phyloP scores from a whole-genome alignment of 92 coral and sea anemone species.

The Porites divaricata region DNA sequence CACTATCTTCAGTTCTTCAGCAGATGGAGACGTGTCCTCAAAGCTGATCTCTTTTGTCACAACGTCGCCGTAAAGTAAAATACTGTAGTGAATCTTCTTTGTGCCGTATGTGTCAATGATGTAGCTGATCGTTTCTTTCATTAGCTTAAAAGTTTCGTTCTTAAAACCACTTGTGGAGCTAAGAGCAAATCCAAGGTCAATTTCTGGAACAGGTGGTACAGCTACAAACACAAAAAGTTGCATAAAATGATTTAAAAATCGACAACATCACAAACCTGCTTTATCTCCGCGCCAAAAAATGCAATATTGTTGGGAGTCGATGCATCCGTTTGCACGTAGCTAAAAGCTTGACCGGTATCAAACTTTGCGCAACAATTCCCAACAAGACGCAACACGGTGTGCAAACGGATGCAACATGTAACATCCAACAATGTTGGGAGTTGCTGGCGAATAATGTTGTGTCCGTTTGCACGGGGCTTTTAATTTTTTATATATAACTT shows the following conservation, averaged over 20 bases:
- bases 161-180: constrained; percentile 69
- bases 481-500: no score
- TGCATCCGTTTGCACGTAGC: no score
- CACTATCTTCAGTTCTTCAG: constrained; percentile 52
- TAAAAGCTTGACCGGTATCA: no score
- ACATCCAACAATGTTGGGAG: no score
- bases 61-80: constrained; percentile 66
- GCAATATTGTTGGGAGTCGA: no score
- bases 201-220: constrained; percentile 44
- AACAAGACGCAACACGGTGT: no score
- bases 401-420: no score
- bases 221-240: constrained; percentile 1
- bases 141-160: constrained; percentile 58
- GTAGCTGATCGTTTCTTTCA: constrained; percentile 76
- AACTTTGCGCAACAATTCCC: no score
- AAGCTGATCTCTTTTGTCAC: constrained; percentile 61
- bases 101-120: constrained; percentile 73
- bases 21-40: constrained; percentile 50
- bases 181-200: constrained; percentile 72
- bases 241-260: neutral
- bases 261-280: neutral
- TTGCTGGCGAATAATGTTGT: no score
- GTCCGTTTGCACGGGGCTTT: no score
- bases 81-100: constrained; percentile 64
- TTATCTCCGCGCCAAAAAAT: no score